These are phyloP conservation scores for Trichomalopsis sarcophagae DNA, from an alignment of 1,140 invertebrate genomes.

Conservation along the genomic window DNA sequence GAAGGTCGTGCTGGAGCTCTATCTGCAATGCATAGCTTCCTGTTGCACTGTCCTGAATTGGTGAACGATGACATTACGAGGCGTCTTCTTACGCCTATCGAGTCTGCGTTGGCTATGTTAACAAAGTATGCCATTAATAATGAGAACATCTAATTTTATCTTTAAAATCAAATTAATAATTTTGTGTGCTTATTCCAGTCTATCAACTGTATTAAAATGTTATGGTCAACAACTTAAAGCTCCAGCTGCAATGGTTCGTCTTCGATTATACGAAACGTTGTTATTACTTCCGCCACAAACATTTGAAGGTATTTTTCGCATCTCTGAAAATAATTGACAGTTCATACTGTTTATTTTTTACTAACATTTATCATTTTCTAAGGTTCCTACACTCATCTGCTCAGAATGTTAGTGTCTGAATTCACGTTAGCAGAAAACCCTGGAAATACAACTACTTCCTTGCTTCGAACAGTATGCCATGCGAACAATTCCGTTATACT, in stretches of 20 bases:
- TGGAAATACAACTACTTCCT: slow-evolving; percentile 94
- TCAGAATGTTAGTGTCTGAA: slow-evolving; percentile 97
- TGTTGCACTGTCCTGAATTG: slow-evolving; percentile 92
- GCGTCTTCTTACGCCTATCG: slow-evolving; percentile 91
- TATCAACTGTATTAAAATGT: slow-evolving; percentile 90
- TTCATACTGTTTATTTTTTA: neutral
- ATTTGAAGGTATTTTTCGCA: slow-evolving; percentile 81
- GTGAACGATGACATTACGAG: slow-evolving; percentile 93
- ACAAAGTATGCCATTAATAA: slow-evolving; percentile 84
- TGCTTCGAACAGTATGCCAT: slow-evolving; percentile 91
- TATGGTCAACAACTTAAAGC: slow-evolving; percentile 96
- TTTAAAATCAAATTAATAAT: neutral
- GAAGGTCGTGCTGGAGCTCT: slow-evolving; percentile 97
- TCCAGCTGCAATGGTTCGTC: slow-evolving; percentile 92
- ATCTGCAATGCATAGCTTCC: slow-evolving; percentile 95
- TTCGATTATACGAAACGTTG: slow-evolving; percentile 93
- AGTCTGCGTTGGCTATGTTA: slow-evolving; percentile 95
- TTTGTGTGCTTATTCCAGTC: slow-evolving; percentile 74
- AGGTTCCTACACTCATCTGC: slow-evolving; percentile 88
- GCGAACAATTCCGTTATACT: slow-evolving; percentile 92
- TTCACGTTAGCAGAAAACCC: slow-evolving; percentile 96
- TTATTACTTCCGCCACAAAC: slow-evolving; percentile 87
- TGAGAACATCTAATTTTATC: neutral
- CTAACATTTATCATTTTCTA: slow-evolving; percentile 35
- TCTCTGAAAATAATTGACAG: slow-evolving; percentile 4